Base-by-base conservation (phyloP, 2,113 vertebrate genomes). In the Oxyura jamaicensis region DNA sequence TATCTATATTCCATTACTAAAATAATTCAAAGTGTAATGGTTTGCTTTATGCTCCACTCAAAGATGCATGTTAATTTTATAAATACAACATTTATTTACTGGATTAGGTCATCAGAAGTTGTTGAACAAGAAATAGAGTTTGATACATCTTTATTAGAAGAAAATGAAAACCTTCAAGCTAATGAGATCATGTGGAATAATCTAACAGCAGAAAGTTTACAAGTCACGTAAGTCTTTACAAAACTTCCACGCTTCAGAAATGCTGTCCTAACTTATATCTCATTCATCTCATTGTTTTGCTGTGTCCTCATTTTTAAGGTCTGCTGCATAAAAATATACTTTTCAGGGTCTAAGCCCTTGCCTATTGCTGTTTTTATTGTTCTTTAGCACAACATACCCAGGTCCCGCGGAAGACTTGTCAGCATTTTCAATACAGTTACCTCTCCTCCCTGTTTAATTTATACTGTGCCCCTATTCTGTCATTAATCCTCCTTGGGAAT, bases 141-240 rank as follows among this genome's bases (percentile, higher is more conserved):
- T 94, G 99, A 99, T 88, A 95, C 97, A 0, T 98, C 98, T 28
- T 97, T 99, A 71, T 92, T 99, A 96, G 99, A 99, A 94, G 99
- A 99, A 96, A 99, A 98, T 4, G 99, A 99, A 97, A 99, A 98
- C 91, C 98, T 99, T 91, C 98, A 99, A 75, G 99, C 98, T 91
- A 99, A 99, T 97, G 99, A 99, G 83, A 99, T 99, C 80, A 98
- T 99, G 96, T 99, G 99, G 99, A 99, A 99, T 98, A 99, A 99
- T 76, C 98, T 99, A 97, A 99, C 99, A 8, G 99, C 98, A 56
- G 99, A 99, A 92, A 98, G 97, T 97, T 98, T 99, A 86, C 99
- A 99, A 98, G 95, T 97, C 88, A 98, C 97, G 99, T 99, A 98
- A 99, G 99, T 98, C 60, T 83, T 89, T 48, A 48, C n/a, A 83